Base-by-base conservation (phyloP, 2,113 vertebrate species). In the Oenanthe oenanthe region DNA sequence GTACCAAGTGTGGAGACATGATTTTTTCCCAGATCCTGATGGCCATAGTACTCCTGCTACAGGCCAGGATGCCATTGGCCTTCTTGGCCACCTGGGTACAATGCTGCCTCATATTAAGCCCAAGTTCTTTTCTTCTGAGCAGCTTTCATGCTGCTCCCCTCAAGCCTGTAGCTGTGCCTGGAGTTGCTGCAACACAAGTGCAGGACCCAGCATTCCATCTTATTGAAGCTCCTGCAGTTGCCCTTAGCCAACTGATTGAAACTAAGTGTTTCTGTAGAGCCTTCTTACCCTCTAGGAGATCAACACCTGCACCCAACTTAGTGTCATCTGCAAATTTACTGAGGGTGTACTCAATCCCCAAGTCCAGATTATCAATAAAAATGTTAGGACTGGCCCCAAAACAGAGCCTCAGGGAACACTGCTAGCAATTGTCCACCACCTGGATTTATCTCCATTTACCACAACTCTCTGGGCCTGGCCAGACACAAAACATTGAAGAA, bases 401-500 rank as follows among this genome's bases (percentile, higher is more conserved):
- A 60, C 43, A 48, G 63, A 68, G 34, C 22, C 53, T 57, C 4
- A 7, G n/a, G 24, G 29, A 50, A 11, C 18, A 70, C 22, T 0
- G 1, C 43, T 50, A 60, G 34, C 1, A 1, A 18, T 48, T 2
- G 0, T 29, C 17, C 18, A 50, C 54, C 8, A 32, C 17, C 6
- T n/a, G 34, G 14, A 40, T 81, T 58, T 67, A 22, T 7, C 12
- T 21, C 24, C 43, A n/a, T 50, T 50, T 14, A n/a, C 29, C 43
- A 42, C 50, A 29, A 28, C 50, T 51, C 26, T 51, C 43, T 40
- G 53, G 22, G 43, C 22, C 53, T 48, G 29, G 34, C 34, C 43
- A 68, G 24, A 60, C 15, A 34, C 14, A 57, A 20, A 74, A 32
- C 29, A 20, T 3, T 24, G 43, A 51, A 17, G 11, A 68, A 62